Base-by-base conservation (phyloP, 1,140 invertebrate species). In the Araneus ventricosus region DNA sequence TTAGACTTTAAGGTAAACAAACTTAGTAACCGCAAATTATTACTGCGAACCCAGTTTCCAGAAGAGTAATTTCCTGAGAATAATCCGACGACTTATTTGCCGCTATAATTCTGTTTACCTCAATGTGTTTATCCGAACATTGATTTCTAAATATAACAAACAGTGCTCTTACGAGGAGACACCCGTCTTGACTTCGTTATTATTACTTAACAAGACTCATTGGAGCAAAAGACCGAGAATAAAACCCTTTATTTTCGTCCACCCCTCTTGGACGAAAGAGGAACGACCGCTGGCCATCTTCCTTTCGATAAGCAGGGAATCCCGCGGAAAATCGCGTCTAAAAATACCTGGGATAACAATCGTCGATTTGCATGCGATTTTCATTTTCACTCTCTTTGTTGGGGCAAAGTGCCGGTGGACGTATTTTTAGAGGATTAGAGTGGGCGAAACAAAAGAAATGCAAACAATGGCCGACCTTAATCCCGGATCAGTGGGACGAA, bases 371-470 rank as follows among this genome's bases (percentile, higher is more conserved):
- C 82, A 84, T 84, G 82, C 82, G 6, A 45, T 84, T 84, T 84
- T 57, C 45, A 84, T 84, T 84, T 84, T 57, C 27, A 52, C 45
- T 41, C 82, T 41, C 82, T 84, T 84, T 52, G 39, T 84, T 45
- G n/a, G 79, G 10, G n/a, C 82, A 52, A 75, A 75, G 17, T 75
- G 34, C 30, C 34, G 70, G 20, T 30, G 70, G 70, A 37, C 70
- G 39, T 86, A 86, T 61, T 67, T 75, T 88, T 88, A 63, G 61
- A 39, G 87, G 87, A 30, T 41, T 70, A 57, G 59, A 45, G 87
- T 67, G 87, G 87, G 59, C 61, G 87, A 88, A 88, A 88, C 87
- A 88, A 88, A 88, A 75, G 67, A 88, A 88, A 75, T n/a, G n/a
- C 24, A 37, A 61, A 88, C 59, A 61, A 88, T 67, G 27, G 87